These are phyloP conservation scores for Mormyrus hasselquistii DNA, from an alignment of 2,797 vertebrate genomes.

Conservation along the genomic window DNA sequence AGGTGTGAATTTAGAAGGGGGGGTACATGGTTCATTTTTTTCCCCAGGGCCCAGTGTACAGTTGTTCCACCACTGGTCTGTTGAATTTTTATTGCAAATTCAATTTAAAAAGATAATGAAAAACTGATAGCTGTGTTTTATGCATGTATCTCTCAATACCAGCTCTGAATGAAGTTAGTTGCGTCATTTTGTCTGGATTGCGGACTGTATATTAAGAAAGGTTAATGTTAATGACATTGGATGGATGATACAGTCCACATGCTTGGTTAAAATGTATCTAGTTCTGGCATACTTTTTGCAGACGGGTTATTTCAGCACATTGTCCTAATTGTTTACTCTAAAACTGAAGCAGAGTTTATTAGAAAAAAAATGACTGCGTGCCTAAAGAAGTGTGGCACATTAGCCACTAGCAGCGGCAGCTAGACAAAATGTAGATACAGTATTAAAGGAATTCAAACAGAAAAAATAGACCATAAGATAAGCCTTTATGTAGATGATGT, in stretches of 20 bases:
- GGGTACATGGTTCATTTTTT: neutral
- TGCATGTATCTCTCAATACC: neutral
- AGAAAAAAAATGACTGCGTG: neutral
- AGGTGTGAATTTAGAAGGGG: neutral
- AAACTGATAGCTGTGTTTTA: neutral
- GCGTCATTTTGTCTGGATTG: neutral
- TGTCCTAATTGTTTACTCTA: neutral
- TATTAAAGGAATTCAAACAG: too few relatives aligned
- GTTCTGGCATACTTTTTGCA: neutral
- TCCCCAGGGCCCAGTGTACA: neutral
- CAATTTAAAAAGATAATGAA: neutral
- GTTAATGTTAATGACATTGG: neutral
- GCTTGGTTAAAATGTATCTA: neutral
- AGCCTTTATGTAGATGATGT: too few relatives aligned
- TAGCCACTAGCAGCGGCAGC: too few relatives aligned
- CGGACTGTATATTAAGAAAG: neutral
- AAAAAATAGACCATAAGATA: too few relatives aligned
- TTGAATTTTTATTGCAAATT: neutral
- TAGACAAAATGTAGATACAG: too few relatives aligned
- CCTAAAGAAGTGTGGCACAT: neutral
- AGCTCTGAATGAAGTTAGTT: neutral
- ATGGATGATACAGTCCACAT: neutral
- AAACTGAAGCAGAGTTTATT: neutral
- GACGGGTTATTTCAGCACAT: neutral
- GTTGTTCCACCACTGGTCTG: neutral